Base-by-base conservation (phyloP, 53 echinoderm and acorn worm genomes). In the Arbacia lixula region DNA sequence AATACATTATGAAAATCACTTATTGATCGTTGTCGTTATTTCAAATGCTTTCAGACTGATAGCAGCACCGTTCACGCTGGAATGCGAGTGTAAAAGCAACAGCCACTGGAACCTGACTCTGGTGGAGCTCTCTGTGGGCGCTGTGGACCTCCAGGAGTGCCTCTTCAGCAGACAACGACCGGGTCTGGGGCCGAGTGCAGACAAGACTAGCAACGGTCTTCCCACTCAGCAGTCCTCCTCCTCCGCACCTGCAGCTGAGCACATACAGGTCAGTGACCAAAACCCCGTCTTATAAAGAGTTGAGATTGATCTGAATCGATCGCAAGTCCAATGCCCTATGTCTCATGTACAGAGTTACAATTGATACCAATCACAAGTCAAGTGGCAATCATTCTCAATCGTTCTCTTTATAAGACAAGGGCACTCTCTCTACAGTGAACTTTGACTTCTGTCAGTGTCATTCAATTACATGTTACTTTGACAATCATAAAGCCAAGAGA, bases 51-150 rank as follows among this genome's bases (percentile, higher is more conserved):
- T 22, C 65, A 94, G 94, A 68, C 65, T 94, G 29, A 85, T 91
- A 83, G 90, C 88, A 54, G 88, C 94, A 22, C 94, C 98, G 29
- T 79, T 94, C 33, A 94, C 87, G 6, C 60, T 94, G 11, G 92
- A 94, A 51, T 90, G 92, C 84, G 91, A 94, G 30, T 87, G 88
- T 27, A 98, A 92, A 73, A 85, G 71, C 21, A 90, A 86, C 49
- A 67, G 60, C 33, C 67, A 87, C 55, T 86, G 88, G 81, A 90
- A 80, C 10, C 78, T 85, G 36, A 86, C 84, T 22, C 83, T 84
- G 20, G 86, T 86, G 14, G 98, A 98, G 64, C 39, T 98, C 49
- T 94, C 98, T 26, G 69, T 98, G 12, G 94, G 94, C 16, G 84
- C 84, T 8, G 66, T 94, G 22, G 88, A 94, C 29, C 42, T 98